These are phyloP conservation scores for Glomeris marginata DNA, from an alignment of 2,888 invertebrate species.

Conservation along the genomic window DNA sequence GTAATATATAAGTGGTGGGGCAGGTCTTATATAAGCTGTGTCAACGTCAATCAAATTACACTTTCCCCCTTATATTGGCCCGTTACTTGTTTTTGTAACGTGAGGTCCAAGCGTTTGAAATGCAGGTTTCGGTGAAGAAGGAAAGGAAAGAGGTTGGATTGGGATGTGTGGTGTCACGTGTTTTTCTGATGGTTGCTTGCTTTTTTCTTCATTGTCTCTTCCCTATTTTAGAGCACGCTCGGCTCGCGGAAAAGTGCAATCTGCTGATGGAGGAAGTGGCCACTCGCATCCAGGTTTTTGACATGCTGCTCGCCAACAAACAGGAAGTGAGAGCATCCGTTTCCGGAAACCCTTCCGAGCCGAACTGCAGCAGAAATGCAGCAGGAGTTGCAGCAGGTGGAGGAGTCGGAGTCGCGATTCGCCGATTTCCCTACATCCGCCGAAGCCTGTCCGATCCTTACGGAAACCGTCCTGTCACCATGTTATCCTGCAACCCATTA, in stretches of 20 bases:
- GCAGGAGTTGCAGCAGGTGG: background rate
- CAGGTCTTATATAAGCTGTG: too few species aligned
- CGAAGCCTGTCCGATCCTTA: constrained; percentile 14
- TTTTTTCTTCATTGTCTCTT: background rate
- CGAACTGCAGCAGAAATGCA: background rate
- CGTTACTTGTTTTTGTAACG: too few species aligned
- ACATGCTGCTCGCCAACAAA: background rate
- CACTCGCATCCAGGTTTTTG: constrained; percentile 14
- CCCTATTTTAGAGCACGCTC: constrained; percentile 6
- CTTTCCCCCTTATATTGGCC: too few species aligned
- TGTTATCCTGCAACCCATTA: background rate
- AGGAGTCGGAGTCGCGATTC: background rate
- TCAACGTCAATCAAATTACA: too few species aligned
- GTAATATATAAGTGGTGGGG: too few species aligned
- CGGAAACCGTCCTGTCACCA: constrained; percentile 1
- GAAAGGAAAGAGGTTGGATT: too few species aligned
- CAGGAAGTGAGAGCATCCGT: too few species aligned
- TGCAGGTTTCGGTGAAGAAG: too few species aligned
- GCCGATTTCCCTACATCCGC: constrained; percentile 11
- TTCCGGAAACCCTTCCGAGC: too few species aligned
- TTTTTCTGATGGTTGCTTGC: too few species aligned
- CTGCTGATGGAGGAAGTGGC: constrained; percentile 9
- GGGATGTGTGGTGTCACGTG: too few species aligned
- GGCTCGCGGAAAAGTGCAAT: constrained; percentile 11
- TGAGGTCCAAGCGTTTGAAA: too few species aligned